Conservation (phyloP, 2,113 vertebrate genomes). For the Brachypteracias leptosomus region DNA sequence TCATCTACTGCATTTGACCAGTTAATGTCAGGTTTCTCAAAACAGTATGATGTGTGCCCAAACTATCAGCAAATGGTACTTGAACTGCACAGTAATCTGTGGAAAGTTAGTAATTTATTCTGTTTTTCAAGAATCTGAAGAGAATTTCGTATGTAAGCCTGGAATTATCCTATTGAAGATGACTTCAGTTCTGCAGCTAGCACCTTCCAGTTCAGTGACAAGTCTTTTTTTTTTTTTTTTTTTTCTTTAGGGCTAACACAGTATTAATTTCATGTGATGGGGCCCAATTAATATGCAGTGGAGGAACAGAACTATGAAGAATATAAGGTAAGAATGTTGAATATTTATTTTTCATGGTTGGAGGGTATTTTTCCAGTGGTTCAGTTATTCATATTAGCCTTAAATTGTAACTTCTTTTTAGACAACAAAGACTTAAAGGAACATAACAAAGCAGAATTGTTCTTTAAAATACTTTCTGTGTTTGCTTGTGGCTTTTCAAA, state of each 20-base stretch:
- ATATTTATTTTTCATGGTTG: constrained; percentile 73
- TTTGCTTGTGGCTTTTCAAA: not conserved
- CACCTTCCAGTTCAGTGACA: constrained; percentile 49
- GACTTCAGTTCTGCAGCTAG: constrained; percentile 53
- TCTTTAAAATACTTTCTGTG: not conserved
- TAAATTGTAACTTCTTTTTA: constrained; percentile 64
- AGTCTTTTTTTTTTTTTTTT: not conserved
- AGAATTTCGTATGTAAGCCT: not conserved
- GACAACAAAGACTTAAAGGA: constrained; percentile 69
- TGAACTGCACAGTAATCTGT: not conserved
- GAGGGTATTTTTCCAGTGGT: constrained; percentile 70
- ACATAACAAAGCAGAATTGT: constrained; percentile 42
- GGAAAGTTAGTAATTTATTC: not conserved
- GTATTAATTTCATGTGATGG: constrained; percentile 55
- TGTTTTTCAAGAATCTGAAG: not conserved
- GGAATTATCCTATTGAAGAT: constrained; percentile 5
- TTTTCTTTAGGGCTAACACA: constrained; percentile 6
- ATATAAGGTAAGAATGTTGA: constrained; percentile 74
- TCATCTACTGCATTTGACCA: not conserved
- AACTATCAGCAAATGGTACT: no score
- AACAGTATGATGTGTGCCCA: not conserved
- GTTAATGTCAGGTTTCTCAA: not conserved
- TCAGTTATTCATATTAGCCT: constrained; percentile 67
- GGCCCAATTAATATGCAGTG: constrained; percentile 68
- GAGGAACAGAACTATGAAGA: constrained; percentile 68